Percentiles rank a stretch among this genome's conserved stretches.
Conservation (phyloP, 53 echinoderm and acorn worm species). For the Echinarachnius parma region DNA sequence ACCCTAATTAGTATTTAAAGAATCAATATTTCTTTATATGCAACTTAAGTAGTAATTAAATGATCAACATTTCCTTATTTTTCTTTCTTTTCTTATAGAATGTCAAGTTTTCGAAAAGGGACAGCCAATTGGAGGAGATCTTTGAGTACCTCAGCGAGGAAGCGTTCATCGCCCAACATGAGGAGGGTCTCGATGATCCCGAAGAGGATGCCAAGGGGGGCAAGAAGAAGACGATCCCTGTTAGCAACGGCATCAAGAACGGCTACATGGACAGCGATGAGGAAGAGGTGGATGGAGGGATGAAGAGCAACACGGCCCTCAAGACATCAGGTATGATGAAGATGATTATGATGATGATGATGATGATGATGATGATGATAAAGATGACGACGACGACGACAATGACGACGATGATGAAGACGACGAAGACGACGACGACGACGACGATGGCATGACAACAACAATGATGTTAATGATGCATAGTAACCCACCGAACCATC, state of each 20-base stretch:
- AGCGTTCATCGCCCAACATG: slow-evolving; percentile 43
- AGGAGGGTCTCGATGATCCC: slow-evolving; percentile 27
- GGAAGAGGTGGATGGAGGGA: slow-evolving; percentile 3
- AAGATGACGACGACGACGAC: too few species aligned
- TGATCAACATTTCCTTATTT: background rate
- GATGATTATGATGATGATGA: too few species aligned
- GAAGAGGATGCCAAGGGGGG: slow-evolving; percentile 54
- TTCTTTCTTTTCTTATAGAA: background rate
- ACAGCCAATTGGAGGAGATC: slow-evolving; percentile 36
- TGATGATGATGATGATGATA: too few species aligned
- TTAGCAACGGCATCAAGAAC: slow-evolving; percentile 11
- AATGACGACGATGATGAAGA: too few species aligned
- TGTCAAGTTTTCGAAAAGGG: slow-evolving; percentile 9
- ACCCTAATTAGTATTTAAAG: too few species aligned
- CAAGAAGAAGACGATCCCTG: slow-evolving; percentile 22
- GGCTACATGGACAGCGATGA: slow-evolving; percentile 35
- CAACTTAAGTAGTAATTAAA: too few species aligned
- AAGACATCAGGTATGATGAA: slow-evolving; percentile 29
- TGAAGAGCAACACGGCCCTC: slow-evolving; percentile 20
- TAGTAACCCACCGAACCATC: too few species aligned
- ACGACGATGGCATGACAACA: too few species aligned
- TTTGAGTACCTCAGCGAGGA: slow-evolving; percentile 66
- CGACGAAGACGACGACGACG: too few species aligned
- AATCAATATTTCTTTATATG: too few species aligned
- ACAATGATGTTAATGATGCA: too few species aligned